A percentile compares a stretch with the other conserved stretches of the same genome.
Evolutionary conservation across 2,888 invertebrate genomes (phyloP).

Genomic region (Chrysolina haemoptera): DNA sequence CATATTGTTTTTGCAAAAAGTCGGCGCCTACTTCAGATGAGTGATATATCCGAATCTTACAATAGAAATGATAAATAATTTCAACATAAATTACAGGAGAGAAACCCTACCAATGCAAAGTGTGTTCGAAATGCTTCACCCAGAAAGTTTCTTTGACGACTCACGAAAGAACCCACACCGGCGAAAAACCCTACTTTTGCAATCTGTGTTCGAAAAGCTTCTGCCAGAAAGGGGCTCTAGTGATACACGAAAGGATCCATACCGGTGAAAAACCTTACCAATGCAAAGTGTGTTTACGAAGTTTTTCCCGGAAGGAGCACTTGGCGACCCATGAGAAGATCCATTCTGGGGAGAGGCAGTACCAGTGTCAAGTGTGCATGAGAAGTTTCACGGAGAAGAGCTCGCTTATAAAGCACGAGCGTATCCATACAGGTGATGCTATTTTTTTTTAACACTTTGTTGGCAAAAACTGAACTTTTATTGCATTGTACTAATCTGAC

Average conservation of each 20-base stretch:
- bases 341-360: slow-evolving; percentile 15
- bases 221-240: neutral
- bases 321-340: slow-evolving; percentile 7
- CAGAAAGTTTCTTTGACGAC: neutral
- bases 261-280: neutral
- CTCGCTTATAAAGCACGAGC: neutral
- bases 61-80: too few relatives aligned
- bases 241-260: slow-evolving; percentile 2
- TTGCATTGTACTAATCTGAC: too few relatives aligned
- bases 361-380: neutral
- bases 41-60: too few relatives aligned
- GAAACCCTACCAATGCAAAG: slow-evolving; percentile 14
- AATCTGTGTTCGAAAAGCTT: slow-evolving; percentile 6
- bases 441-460: too few relatives aligned
- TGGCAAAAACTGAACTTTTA: too few relatives aligned
- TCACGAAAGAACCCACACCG: slow-evolving; percentile 17
- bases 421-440: neutral
- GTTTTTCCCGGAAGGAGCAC: slow-evolving; percentile 3
- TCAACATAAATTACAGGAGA: too few relatives aligned
- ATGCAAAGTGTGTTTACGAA: slow-evolving; percentile 4
- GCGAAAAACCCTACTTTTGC: slow-evolving; percentile 10
- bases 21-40: too few relatives aligned
- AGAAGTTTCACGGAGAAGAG: slow-evolving; percentile 14
- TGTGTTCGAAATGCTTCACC: slow-evolving; percentile 11
- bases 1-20: too few relatives aligned